Evolutionary conservation across 53 echinoderm and acorn worm genomes (phyloP).

Genomic region (Henricia sp.): DNA sequence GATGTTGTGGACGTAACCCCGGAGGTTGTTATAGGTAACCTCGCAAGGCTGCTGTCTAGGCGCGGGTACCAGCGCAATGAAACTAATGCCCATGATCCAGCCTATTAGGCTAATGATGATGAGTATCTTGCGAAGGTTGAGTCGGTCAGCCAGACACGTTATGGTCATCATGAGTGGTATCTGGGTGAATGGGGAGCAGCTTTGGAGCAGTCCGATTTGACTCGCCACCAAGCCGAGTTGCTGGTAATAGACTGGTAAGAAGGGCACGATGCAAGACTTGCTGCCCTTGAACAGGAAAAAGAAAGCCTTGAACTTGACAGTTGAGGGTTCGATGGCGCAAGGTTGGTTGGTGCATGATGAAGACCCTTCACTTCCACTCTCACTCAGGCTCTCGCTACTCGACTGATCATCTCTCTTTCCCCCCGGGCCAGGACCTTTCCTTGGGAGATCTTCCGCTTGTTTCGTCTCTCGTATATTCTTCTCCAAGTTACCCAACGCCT

Average conservation of each 20-base stretch:
- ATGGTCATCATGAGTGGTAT: conserved; percentile 64
- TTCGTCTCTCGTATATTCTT: conserved; percentile 43
- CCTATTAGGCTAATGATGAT: conserved; percentile 57
- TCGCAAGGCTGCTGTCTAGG: conserved; percentile 30
- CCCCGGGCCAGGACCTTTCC: not conserved
- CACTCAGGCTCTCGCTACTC: not conserved
- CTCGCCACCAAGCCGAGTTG: conserved; percentile 64
- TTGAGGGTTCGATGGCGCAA: conserved; percentile 37
- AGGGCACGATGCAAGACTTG: conserved; percentile 70
- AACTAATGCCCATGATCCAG: conserved; percentile 60
- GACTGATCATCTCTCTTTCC: too few relatives aligned
- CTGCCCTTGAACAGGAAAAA: conserved; percentile 71
- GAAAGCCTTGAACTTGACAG: conserved; percentile 68
- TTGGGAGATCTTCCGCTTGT: not conserved
- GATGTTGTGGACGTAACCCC: not conserved
- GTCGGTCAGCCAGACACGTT: conserved; percentile 67
- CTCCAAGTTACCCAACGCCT: conserved; percentile 46
- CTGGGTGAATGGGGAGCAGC: conserved; percentile 67
- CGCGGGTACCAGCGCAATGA: conserved; percentile 49
- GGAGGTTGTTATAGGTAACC: not conserved
- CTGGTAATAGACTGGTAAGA: conserved; percentile 65
- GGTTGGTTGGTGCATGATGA: not conserved
- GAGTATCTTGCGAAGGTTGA: conserved; percentile 61
- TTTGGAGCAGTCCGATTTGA: conserved; percentile 63
- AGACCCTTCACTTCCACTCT: not conserved